These are phyloP conservation scores for Aptenodytes forsteri DNA, from an alignment of 2,113 vertebrate species.

Conservation along the genomic window DNA sequence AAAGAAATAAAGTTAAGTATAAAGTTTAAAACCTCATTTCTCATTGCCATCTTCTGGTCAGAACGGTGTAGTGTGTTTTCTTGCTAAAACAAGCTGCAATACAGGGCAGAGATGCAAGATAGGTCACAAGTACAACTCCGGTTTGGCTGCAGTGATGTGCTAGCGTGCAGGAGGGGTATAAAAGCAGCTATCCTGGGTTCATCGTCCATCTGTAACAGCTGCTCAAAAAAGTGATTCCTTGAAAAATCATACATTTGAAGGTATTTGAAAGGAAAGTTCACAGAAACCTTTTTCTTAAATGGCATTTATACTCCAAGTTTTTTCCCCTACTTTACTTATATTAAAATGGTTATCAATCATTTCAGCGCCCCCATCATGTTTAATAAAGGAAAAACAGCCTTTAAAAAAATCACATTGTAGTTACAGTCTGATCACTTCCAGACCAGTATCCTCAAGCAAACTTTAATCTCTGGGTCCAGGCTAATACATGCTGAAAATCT, in stretches of 20 bases:
- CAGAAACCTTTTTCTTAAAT: background rate
- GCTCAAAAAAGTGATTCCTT: background rate
- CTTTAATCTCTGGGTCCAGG: background rate
- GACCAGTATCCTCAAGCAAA: background rate
- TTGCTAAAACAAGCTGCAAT: background rate
- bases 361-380: background rate
- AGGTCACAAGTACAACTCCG: background rate
- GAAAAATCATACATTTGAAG: background rate
- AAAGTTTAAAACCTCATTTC: slow-evolving; percentile 37
- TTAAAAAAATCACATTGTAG: background rate
- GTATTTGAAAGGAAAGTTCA: background rate
- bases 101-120: background rate
- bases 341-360: background rate
- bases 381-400: background rate
- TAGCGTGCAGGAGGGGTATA: background rate
- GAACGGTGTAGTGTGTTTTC: slow-evolving; percentile 33
- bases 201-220: background rate
- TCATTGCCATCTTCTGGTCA: slow-evolving; percentile 68
- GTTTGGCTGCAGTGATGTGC: background rate
- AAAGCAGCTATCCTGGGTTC: background rate
- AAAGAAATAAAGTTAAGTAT: background rate
- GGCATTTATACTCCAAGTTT: background rate
- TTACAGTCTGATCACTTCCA: background rate
- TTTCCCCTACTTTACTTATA: background rate
- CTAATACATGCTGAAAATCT: background rate